A percentile compares a stretch with the other conserved stretches of the same genome.
phyloP scores from a whole-genome alignment of 1,140 invertebrate species.

The Argopecten irradians region DNA sequence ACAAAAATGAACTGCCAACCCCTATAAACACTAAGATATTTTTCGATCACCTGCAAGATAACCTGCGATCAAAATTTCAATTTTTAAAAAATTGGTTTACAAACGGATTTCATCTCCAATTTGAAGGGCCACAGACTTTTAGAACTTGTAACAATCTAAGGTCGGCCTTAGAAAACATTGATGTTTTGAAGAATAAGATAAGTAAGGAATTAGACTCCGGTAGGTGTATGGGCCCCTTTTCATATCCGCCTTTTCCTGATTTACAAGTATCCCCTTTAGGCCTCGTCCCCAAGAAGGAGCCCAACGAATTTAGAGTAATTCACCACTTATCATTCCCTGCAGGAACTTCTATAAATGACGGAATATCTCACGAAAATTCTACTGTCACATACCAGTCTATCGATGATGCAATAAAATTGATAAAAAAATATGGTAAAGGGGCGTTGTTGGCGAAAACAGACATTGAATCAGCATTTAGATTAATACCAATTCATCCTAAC shows the following conservation, averaged over 20 bases:
- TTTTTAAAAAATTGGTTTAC: background rate
- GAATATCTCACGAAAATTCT: conserved; percentile 33
- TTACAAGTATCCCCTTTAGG: too few relatives aligned
- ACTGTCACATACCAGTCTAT: conserved; percentile 35
- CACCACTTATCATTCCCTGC: too few relatives aligned
- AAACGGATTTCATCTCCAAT: background rate
- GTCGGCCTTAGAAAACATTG: conserved; percentile 38
- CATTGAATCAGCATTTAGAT: conserved; percentile 42
- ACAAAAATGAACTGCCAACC: background rate
- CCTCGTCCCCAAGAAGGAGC: too few relatives aligned
- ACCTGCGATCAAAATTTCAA: background rate
- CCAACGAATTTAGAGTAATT: too few relatives aligned
- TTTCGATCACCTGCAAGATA: background rate
- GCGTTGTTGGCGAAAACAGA: conserved; percentile 41
- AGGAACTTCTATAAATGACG: too few relatives aligned
- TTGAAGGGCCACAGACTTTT: background rate
- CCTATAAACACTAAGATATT: background rate
- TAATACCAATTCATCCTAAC: too few relatives aligned
- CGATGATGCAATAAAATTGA: conserved; percentile 33
- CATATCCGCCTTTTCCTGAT: too few relatives aligned
- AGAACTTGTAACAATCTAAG: background rate
- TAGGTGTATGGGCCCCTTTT: too few relatives aligned
- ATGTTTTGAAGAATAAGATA: conserved; percentile 29
- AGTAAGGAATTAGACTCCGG: too few relatives aligned
- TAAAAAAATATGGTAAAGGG: conserved; percentile 39